Evolutionary conservation across 2,888 invertebrate species (phyloP), one percentile per base, ranked within the genome.

Genomic region (Gibbula magus): DNA sequence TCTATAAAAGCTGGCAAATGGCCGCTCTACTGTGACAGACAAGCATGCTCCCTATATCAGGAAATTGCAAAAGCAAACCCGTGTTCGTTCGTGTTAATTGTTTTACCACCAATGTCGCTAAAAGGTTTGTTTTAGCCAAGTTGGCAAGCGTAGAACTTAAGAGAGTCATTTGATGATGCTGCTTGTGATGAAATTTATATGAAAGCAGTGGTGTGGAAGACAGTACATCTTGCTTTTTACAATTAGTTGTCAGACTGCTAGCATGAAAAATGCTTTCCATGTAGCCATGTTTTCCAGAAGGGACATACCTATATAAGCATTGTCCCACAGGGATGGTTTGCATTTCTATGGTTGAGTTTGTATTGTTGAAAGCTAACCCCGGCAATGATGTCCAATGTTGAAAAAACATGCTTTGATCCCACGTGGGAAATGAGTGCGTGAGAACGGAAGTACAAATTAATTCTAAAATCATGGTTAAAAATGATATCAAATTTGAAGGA

Each of bases 51-150:
- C 35, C 66, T 10, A 25, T 20, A 52, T 35, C 67, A 70, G 78
- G 78, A 78, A 70, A 78, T 70, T 78, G 70, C 20, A 73, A 78
- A 67, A 73, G 78, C 67, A 70, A 78, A 78, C 35, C 35, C 78
- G 32, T 78, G 70, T 78, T 78, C 74, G 25, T 51, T n/a, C 51
- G 51, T 39, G 74, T 74, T 61, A 61, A 61, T 61, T 61, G 61
- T 61, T 61, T 61, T 61, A 61, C 61, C 61, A 61, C 61, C 61
- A 61, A 61, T 61, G 61, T 61, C 29, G 61, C 61, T 61, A 61
- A 61, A 61, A 61, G 61, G 61, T 61, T 61, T 61, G 61, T 61
- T 61, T 61, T 61, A 61, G 61, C 29, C 61, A 61, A 61, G 29
- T 61, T 25, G 61, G 25, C 25, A 61, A 61, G 29, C 7, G 29